phyloP scores from a whole-genome alignment of 2,797 vertebrate genomes.

The Alectoris magna region DNA sequence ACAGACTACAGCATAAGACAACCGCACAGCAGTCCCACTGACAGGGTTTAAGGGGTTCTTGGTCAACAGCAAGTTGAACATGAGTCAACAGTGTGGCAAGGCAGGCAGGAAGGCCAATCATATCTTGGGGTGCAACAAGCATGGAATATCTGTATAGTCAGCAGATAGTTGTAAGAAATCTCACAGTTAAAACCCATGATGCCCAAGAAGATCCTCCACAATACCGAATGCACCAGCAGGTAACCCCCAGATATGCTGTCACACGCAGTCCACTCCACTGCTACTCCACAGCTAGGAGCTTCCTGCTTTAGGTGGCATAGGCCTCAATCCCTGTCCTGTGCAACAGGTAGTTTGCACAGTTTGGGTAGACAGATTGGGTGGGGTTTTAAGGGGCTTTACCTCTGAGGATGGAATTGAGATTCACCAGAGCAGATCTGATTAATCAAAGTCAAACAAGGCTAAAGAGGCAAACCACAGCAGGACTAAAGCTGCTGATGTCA shows the following conservation, averaged over 20 bases:
- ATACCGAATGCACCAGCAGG: not conserved
- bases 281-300: not conserved
- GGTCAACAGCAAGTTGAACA: no score
- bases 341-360: not conserved
- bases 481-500: not conserved
- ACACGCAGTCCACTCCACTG: not conserved
- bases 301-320: not conserved
- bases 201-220: not conserved
- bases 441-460: not conserved
- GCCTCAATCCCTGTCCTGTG: not conserved
- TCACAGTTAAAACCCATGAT: not conserved
- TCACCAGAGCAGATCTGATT: not conserved
- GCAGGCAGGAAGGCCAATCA: no score
- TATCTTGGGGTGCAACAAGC: no score
- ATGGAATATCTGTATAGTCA: not conserved
- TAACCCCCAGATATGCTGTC: not conserved
- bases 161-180: not conserved
- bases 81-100: no score
- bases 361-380: not conserved
- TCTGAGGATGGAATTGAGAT: not conserved
- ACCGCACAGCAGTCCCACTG: no score
- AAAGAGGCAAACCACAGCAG: not conserved
- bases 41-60: no score
- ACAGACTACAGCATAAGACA: no score
- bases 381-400: not conserved